Evolutionary conservation across 2,113 vertebrate genomes (phyloP), one percentile per base, ranked within the genome.

Genomic region (Proteles cristata): DNA sequence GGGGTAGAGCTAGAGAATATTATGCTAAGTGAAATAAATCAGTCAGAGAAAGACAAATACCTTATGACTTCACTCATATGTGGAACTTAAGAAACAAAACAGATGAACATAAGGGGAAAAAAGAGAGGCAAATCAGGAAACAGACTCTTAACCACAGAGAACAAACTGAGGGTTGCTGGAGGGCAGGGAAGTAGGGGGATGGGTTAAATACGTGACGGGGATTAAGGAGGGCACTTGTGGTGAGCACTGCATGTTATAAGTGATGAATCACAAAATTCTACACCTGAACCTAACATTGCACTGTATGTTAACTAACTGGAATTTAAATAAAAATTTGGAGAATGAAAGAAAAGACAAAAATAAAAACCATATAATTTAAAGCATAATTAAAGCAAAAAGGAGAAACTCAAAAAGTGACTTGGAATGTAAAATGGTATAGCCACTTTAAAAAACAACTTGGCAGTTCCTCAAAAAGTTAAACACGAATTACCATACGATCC

Each of bases 361-460:
- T 84, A 88, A 90, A 79, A 94, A 33, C n/a, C 39, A 74, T 6
- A 71, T 43, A 86, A 95, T 68, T 86, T 26, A 88, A 95, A 89
- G 50, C 25, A 76, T 69, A 95, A 80, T 80, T 80, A 97, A 95
- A 92, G 26, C 45, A 89, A 17, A 95, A 92, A 92, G 12, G 48
- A 90, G 48, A 79, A 94, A 79, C n/a, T 66, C 2, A 92, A 93
- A 95, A 85, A 61, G 74, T 79, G 48, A 81, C 15, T 68, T 90
- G 58, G 79, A 61, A 66, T 94, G 4, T 33, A 96, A 93, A 93
- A 93, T 93, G 68, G 25, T 84, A 1, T 4, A 73, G 12, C 35
- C 45, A 79, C 25, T 93, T 87, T 55, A 11, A 8, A 94, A 92
- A 79, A 88, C 26, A 84, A 28, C 89, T 35, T 84, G 53, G 68